Conservation (phyloP, 2,888 invertebrate genomes). For the Exephanes ischioxanthus region DNA sequence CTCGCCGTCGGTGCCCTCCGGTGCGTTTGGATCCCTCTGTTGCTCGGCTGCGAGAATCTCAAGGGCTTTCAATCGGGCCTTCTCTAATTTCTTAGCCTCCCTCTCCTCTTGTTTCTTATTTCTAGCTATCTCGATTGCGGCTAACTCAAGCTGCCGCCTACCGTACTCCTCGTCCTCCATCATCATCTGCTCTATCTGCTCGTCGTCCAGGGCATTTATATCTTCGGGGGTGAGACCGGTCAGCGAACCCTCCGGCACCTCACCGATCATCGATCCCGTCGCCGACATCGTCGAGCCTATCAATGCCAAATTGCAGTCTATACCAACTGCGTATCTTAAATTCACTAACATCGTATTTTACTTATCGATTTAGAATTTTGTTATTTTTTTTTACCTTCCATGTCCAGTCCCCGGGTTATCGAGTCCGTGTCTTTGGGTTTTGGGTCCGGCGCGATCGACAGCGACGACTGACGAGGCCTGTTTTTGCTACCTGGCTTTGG, state of each 20-base stretch:
- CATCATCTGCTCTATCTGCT: constrained; percentile 85
- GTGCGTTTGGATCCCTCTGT: constrained; percentile 77
- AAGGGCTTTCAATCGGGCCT: constrained; percentile 81
- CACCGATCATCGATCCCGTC: constrained; percentile 74
- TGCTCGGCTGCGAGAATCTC: constrained; percentile 82
- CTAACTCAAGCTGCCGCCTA: constrained; percentile 86
- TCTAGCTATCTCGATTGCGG: constrained; percentile 84
- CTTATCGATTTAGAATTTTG: neutral
- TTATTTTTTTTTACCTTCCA: constrained; percentile 61
- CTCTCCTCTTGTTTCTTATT: constrained; percentile 82
- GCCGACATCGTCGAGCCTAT: constrained; percentile 77
- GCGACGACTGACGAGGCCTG: constrained; percentile 75
- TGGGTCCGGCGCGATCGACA: constrained; percentile 73
- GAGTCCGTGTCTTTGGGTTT: constrained; percentile 74
- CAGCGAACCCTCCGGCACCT: constrained; percentile 74
- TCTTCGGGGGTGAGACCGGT: constrained; percentile 81
- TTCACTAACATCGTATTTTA: neutral
- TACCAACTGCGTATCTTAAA: constrained; percentile 14
- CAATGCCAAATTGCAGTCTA: constrained; percentile 55
- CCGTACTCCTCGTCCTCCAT: constrained; percentile 88
- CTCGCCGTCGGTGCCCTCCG: constrained; percentile 81
- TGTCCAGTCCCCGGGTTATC: constrained; percentile 57
- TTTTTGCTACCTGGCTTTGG: constrained; percentile 84
- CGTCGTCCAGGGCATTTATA: constrained; percentile 82
- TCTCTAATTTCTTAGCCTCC: constrained; percentile 82